A percentile compares a stretch with the other conserved stretches of the same genome.
These are phyloP conservation scores for Argyresthia goedartella DNA, from an alignment of 2,888 invertebrate genomes.

Conservation along the genomic window DNA sequence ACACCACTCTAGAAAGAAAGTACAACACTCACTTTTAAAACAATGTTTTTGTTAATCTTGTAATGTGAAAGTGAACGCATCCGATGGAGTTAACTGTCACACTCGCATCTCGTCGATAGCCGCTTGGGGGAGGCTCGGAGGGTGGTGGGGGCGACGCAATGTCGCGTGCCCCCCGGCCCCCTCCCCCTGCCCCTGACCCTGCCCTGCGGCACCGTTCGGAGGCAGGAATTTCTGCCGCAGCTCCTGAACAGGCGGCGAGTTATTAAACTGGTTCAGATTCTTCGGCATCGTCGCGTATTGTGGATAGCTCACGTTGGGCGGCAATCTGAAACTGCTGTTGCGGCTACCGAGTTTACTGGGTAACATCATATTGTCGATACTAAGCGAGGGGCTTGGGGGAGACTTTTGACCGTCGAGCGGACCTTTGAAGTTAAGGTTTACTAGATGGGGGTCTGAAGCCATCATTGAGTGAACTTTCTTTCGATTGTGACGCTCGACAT, in stretches of 20 bases:
- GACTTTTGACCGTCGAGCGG: constrained; percentile 70
- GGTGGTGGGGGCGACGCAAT: constrained; percentile 57
- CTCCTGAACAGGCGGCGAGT: constrained; percentile 61
- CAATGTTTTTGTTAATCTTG: constrained; percentile 33
- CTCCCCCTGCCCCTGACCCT: constrained; percentile 40
- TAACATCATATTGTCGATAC: constrained; percentile 65
- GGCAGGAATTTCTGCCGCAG: constrained; percentile 71
- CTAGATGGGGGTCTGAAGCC: constrained; percentile 63
- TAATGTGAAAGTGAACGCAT: constrained; percentile 29
- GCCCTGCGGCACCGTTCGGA: constrained; percentile 68
- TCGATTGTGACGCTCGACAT: constrained; percentile 75
- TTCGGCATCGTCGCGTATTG: constrained; percentile 73
- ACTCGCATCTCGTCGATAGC: constrained; percentile 92
- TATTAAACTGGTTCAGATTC: constrained; percentile 69
- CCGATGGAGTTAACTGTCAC: constrained; percentile 71
- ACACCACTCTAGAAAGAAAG: constrained; percentile 8
- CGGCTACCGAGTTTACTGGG: constrained; percentile 66
- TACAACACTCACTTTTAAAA: constrained; percentile 18
- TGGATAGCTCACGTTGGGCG: constrained; percentile 52
- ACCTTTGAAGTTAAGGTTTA: constrained; percentile 70
- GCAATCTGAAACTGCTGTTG: constrained; percentile 55
- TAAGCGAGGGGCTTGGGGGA: constrained; percentile 74
- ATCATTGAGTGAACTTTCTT: constrained; percentile 46
- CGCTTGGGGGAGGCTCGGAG: constrained; percentile 80
- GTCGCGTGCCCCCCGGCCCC: constrained; percentile 46